phyloP scores from a whole-genome alignment of 1,140 invertebrate species.

The Brachionus calyciflorus region DNA sequence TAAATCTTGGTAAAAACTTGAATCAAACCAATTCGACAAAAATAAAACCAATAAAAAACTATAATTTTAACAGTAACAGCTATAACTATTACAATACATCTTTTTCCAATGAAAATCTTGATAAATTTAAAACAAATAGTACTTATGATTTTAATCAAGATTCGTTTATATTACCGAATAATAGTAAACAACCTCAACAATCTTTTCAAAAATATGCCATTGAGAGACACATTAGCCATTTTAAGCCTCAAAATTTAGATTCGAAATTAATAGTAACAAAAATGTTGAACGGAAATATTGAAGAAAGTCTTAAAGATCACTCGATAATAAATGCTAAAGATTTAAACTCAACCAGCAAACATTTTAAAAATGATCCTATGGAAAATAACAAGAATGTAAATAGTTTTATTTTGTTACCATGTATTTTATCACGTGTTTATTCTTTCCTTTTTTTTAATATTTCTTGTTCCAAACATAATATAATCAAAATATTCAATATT shows the following conservation, averaged over 20 bases:
- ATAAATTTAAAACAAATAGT: constrained; percentile 40
- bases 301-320: neutral
- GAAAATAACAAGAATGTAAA: neutral
- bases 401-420: neutral
- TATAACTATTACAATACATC: constrained; percentile 40
- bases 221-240: constrained; percentile 36
- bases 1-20: no score
- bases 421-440: no score
- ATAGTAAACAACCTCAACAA: constrained; percentile 26
- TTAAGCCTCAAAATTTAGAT: constrained; percentile 7
- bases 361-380: neutral
- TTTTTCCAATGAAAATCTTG: constrained; percentile 38
- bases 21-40: neutral
- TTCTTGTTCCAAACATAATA: no score
- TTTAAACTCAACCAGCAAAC: neutral
- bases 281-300: constrained; percentile 24
- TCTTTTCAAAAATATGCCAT: constrained; percentile 43
- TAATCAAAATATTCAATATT: no score
- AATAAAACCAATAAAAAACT: neutral
- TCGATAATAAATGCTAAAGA: neutral
- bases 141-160: constrained; percentile 36
- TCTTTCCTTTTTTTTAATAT: no score
- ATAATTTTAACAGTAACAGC: constrained; percentile 23
- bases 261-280: constrained; percentile 18
- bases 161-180: constrained; percentile 32